These are phyloP conservation scores for Laticauda colubrina DNA, from an alignment of 2,113 vertebrate genomes.

Conservation along the genomic window DNA sequence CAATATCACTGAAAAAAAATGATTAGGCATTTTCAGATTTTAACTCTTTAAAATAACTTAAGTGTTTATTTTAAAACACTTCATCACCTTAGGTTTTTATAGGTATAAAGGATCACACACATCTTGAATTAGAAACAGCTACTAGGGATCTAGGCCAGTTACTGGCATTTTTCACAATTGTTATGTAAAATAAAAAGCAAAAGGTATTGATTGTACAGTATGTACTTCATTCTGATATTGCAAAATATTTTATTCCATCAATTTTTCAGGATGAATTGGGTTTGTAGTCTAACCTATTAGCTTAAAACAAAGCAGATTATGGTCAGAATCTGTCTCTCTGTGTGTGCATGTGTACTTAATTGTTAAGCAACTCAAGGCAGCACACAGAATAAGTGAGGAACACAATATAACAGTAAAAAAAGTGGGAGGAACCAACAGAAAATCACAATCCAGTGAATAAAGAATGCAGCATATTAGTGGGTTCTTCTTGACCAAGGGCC, in stretches of 20 bases:
- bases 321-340: not conserved
- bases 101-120: not conserved
- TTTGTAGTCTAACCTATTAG: not conserved
- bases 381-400: not conserved
- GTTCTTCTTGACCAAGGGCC: not conserved
- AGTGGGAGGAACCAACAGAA: not conserved
- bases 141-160: not conserved
- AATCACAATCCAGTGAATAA: not conserved
- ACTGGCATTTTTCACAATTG: not conserved
- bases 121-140: not conserved
- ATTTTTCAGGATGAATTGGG: not conserved
- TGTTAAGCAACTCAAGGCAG: not conserved
- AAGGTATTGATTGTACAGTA: not conserved
- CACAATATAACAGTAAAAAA: not conserved
- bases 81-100: not conserved
- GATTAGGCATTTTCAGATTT: not conserved
- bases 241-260: not conserved
- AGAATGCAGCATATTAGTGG: not conserved
- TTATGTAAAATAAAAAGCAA: not conserved
- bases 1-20: not conserved
- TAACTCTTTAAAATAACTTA: not conserved
- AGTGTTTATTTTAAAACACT: no score
- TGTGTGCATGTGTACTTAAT: not conserved
- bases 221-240: not conserved
- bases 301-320: not conserved